phyloP scores from a whole-genome alignment of 2,888 invertebrate species.

The Coleophora deauratella region DNA sequence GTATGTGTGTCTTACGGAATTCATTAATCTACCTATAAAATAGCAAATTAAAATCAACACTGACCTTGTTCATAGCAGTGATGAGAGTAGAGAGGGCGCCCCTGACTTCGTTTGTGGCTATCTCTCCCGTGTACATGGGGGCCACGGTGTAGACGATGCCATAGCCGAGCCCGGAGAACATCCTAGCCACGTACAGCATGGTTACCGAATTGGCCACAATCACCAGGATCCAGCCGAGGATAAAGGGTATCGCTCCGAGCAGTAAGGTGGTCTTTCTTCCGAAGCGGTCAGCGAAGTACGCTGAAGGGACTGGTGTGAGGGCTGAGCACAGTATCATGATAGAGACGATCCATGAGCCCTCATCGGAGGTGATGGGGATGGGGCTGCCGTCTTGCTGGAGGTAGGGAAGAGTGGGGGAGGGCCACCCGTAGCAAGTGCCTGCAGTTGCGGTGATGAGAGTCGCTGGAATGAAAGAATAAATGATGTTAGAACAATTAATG shows the following conservation, averaged over 20 bases:
- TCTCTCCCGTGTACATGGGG: conserved; percentile 78
- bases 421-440: conserved; percentile 75
- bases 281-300: conserved; percentile 76
- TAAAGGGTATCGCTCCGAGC: conserved; percentile 74
- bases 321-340: conserved; percentile 78
- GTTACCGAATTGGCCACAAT: conserved; percentile 72
- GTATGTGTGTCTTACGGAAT: no score
- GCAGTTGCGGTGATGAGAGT: conserved; percentile 70
- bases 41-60: conserved; percentile 15
- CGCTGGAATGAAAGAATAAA: conserved; percentile 46
- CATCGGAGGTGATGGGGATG: conserved; percentile 62
- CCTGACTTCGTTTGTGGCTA: conserved; percentile 75
- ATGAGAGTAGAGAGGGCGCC: conserved; percentile 77
- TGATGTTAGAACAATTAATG: not conserved
- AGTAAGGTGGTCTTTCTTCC: conserved; percentile 81
- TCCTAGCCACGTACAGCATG: conserved; percentile 73
- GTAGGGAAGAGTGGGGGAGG: conserved; percentile 74
- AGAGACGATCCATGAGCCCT: conserved; percentile 78
- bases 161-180: conserved; percentile 78
- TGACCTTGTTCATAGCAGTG: conserved; percentile 72
- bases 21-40: no score
- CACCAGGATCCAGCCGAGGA: conserved; percentile 77
- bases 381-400: conserved; percentile 55
- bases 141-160: conserved; percentile 76
- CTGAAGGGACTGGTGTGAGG: conserved; percentile 75